A percentile compares a stretch with the other conserved stretches of the same genome.
These are phyloP conservation scores for Strix aluco DNA, from an alignment of 2,113 vertebrate genomes.

Conservation along the genomic window DNA sequence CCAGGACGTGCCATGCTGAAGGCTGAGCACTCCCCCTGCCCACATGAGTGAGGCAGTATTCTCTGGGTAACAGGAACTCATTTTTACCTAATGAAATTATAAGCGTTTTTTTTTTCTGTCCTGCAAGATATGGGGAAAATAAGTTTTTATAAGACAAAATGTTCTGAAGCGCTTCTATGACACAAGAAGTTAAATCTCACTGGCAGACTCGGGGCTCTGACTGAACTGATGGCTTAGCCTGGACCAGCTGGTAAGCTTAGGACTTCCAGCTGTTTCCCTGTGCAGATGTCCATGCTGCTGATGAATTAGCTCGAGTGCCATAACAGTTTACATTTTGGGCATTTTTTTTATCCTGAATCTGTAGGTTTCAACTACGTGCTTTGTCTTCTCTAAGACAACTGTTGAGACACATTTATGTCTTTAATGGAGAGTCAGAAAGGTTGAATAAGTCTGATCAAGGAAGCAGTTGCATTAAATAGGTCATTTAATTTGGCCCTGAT, in stretches of 20 bases:
- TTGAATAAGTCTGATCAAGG: neutral
- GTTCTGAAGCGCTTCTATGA: neutral
- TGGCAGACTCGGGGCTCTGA: neutral
- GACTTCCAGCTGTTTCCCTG: neutral
- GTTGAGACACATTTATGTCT: neutral
- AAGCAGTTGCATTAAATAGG: neutral
- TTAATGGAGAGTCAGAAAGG: neutral
- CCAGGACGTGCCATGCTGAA: neutral
- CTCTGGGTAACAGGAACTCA: neutral
- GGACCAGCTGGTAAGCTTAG: neutral
- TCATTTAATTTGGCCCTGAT: neutral
- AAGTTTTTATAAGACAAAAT: neutral
- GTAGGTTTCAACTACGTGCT: neutral
- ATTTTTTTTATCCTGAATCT: neutral
- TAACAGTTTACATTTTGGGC: neutral
- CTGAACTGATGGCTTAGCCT: rapidly evolving
- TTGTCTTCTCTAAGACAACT: neutral
- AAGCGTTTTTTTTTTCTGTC: neutral
- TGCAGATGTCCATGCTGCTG: neutral
- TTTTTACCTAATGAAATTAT: neutral
- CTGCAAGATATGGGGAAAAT: neutral
- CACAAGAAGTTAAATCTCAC: neutral
- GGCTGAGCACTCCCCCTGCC: neutral
- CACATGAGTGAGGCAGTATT: neutral
- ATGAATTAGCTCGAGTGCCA: neutral